Conservation (phyloP, 2,113 vertebrate genomes). For the Diphyllodes magnificus region DNA sequence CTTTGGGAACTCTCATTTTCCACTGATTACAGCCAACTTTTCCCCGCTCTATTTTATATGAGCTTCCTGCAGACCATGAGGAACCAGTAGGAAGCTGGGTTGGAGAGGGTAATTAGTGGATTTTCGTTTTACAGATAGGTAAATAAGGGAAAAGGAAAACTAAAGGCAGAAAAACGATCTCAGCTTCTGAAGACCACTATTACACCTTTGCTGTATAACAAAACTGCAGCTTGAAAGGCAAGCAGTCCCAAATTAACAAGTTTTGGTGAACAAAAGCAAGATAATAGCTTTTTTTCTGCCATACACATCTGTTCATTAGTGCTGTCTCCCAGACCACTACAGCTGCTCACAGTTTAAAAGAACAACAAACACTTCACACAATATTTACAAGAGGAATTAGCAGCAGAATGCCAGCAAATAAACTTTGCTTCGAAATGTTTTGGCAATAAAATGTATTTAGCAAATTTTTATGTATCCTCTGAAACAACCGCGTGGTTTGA, state of each 20-base stretch:
- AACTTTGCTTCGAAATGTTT: not conserved
- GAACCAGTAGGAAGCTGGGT: not conserved
- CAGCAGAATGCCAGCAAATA: not conserved
- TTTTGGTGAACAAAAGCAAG: constrained; percentile 3
- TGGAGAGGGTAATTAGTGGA: not conserved
- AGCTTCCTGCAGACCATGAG: not conserved
- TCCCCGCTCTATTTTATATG: not conserved
- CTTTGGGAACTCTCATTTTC: not conserved
- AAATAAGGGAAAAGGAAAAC: not conserved
- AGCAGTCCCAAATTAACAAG: not conserved
- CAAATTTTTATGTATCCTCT: not conserved
- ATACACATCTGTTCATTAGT: constrained; percentile 7
- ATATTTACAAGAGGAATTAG: constrained; percentile 42
- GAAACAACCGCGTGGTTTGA: not conserved
- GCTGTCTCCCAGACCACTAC: not conserved
- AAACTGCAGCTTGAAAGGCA: not conserved
- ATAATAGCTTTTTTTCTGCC: not conserved
- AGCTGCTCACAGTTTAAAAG: constrained; percentile 1
- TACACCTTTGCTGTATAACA: not conserved
- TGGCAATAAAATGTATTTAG: not conserved
- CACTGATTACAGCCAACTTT: not conserved
- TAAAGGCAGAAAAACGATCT: not conserved
- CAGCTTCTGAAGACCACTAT: not conserved
- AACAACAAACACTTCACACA: not conserved
- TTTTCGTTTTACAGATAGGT: not conserved